Evolutionary conservation across 2,797 vertebrate genomes (phyloP).

Genomic region (Anas bahamensis): DNA sequence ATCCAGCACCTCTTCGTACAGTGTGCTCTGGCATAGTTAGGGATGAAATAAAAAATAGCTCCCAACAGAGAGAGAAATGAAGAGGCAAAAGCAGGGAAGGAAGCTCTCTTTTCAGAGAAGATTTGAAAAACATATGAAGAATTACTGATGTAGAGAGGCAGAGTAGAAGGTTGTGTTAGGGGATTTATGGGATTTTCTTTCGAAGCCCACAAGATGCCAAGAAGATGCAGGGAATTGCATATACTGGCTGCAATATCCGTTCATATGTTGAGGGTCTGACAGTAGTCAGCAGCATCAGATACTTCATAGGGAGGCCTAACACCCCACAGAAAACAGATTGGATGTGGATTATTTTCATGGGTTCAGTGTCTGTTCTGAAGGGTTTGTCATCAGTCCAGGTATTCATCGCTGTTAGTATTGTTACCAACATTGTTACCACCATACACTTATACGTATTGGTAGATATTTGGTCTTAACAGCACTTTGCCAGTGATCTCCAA

Average conservation of each 20-base stretch:
- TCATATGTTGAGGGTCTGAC: neutral
- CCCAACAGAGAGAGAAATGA: neutral
- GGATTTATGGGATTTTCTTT: constrained; percentile 16
- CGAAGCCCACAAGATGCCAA: neutral
- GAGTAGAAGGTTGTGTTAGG: neutral
- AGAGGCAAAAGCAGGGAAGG: constrained; percentile 21
- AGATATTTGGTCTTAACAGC: neutral
- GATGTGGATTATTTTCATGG: neutral
- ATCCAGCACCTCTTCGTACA: neutral
- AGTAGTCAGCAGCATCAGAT: neutral
- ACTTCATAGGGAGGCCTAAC: neutral
- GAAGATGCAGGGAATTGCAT: neutral
- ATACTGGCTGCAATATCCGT: neutral
- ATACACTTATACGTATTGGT: neutral
- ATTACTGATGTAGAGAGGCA: neutral
- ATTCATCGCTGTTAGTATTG: neutral
- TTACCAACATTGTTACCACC: neutral
- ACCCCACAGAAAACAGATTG: neutral
- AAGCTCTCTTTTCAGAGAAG: neutral
- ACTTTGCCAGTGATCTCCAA: neutral
- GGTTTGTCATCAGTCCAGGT: neutral
- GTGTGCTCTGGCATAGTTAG: neutral
- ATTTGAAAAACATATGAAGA: neutral
- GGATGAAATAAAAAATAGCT: constrained; percentile 8
- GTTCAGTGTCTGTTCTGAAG: neutral